Conservation (phyloP, 2,113 vertebrate genomes). For the Microcebus ravelobensis region DNA sequence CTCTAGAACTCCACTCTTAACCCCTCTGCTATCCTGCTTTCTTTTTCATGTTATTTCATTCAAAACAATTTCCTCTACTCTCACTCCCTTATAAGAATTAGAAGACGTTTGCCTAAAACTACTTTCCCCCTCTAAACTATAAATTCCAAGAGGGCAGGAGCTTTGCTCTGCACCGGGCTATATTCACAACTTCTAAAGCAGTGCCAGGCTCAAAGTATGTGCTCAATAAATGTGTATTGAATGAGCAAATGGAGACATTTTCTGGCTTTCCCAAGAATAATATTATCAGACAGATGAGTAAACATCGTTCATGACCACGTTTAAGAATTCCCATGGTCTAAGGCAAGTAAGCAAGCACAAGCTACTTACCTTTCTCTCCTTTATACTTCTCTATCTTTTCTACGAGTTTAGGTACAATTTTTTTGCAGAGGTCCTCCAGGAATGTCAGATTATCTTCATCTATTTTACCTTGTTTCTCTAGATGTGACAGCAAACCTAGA, state of each 20-base stretch:
- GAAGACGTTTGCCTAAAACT: background rate
- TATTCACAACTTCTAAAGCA: background rate
- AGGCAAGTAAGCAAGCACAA: background rate
- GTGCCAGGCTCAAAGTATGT: background rate
- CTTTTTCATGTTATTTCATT: background rate
- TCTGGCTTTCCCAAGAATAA: background rate
- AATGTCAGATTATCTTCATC: constrained; percentile 69
- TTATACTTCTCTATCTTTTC: constrained; percentile 77
- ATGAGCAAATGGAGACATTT: background rate
- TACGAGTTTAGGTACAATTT: constrained; percentile 50
- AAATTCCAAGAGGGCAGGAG: background rate
- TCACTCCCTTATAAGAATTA: background rate
- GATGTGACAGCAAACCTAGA: constrained; percentile 77
- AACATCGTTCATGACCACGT: background rate
- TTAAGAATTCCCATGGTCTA: background rate
- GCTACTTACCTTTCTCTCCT: constrained; percentile 78
- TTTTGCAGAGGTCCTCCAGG: constrained; percentile 58
- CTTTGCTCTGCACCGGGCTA: background rate
- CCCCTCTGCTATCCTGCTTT: background rate
- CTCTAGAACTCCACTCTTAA: background rate
- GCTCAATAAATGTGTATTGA: background rate
- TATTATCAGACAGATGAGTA: background rate
- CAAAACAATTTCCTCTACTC: background rate
- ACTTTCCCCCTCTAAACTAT: background rate
- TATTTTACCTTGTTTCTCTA: constrained; percentile 82